phyloP scores from a whole-genome alignment of 37 sponge, comb jelly and placozoan genomes.

The Lycopodina hypogea region DNA sequence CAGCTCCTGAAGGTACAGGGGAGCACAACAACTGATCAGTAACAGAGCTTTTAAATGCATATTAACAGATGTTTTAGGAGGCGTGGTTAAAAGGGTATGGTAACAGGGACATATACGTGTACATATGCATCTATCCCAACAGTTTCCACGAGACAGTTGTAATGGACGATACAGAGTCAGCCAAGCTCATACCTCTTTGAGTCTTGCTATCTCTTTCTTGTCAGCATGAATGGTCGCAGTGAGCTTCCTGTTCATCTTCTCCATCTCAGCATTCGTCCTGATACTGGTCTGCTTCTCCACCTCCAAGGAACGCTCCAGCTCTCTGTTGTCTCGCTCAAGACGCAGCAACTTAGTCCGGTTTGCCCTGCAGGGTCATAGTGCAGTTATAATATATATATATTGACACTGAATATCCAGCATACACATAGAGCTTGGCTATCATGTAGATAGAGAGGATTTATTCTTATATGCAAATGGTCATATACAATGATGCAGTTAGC shows the following conservation, averaged over 20 bases:
- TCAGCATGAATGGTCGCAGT: constrained; percentile 62
- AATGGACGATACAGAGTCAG: background rate
- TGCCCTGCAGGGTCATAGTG: constrained; percentile 9
- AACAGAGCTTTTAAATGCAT: too few relatives aligned
- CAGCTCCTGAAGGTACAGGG: constrained; percentile 13
- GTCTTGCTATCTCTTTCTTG: constrained; percentile 66
- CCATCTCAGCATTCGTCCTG: constrained; percentile 55
- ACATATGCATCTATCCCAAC: background rate
- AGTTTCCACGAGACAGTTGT: background rate
- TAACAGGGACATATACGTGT: background rate
- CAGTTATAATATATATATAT: too few relatives aligned
- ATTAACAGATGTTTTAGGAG: too few relatives aligned
- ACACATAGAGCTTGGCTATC: too few relatives aligned
- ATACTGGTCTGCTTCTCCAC: constrained; percentile 54
- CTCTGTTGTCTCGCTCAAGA: constrained; percentile 71
- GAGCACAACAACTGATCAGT: too few relatives aligned
- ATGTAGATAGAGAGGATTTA: too few relatives aligned
- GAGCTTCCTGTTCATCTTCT: constrained; percentile 62
- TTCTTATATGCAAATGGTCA: too few relatives aligned
- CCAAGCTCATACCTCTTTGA: constrained; percentile 67
- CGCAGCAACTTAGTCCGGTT: constrained; percentile 54
- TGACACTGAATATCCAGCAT: too few relatives aligned
- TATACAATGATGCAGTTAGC: too few relatives aligned
- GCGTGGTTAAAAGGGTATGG: too few relatives aligned
- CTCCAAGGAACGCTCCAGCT: constrained; percentile 53